Evolutionary conservation across 2,113 vertebrate species (phyloP).

Genomic region (Callocephalon fimbriatum): DNA sequence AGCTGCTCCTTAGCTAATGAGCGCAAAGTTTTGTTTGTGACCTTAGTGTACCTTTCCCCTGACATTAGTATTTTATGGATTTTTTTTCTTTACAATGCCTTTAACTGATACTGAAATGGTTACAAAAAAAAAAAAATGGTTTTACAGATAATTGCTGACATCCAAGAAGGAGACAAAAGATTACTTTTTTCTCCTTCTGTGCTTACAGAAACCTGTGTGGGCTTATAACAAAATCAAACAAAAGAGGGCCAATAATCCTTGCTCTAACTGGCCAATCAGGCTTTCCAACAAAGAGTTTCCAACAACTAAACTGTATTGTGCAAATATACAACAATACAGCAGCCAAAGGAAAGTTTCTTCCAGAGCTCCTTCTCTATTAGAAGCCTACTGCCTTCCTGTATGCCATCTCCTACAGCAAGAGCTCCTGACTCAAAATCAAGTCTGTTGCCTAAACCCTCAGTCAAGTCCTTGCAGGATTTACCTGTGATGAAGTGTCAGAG

Average conservation of each 20-base stretch:
- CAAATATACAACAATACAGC: not conserved
- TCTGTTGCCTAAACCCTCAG: not conserved
- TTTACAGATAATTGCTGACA: not conserved
- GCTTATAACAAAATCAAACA: not conserved
- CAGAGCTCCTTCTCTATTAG: not conserved
- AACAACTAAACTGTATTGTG: not conserved
- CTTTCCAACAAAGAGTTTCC: not conserved
- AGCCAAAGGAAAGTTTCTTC: not conserved
- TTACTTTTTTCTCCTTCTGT: not conserved
- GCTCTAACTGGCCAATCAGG: not conserved
- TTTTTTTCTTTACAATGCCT: not conserved
- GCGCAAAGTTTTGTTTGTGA: not conserved
- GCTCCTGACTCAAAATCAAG: not conserved
- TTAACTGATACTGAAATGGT: not conserved
- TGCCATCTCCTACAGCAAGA: not conserved
- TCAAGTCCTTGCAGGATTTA: not conserved
- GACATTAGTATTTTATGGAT: not conserved
- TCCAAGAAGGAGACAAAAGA: not conserved
- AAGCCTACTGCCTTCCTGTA: not conserved
- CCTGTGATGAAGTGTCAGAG: not conserved
- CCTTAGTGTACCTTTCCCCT: not conserved
- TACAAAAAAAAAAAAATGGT: not conserved
- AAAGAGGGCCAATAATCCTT: not conserved
- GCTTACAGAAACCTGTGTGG: not conserved
- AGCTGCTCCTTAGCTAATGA: not conserved